These are phyloP conservation scores for Neodiprion lecontei DNA, from an alignment of 1,140 invertebrate species.

Conservation along the genomic window DNA sequence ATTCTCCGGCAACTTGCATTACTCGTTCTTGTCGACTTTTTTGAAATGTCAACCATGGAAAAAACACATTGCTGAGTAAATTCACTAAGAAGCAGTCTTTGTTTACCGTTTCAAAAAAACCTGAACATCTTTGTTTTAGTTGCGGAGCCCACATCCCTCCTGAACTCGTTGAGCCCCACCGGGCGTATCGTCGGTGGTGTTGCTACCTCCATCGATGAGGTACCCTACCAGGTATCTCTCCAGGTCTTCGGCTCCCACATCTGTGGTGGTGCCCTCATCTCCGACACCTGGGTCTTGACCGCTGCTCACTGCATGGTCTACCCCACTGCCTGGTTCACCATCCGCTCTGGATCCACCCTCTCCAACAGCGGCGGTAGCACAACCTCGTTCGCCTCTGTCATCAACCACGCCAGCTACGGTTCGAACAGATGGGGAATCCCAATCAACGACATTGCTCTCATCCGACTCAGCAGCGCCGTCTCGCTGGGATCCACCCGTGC, in stretches of 20 bases:
- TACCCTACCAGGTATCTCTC: slow-evolving; percentile 69
- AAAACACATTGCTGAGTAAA: no score
- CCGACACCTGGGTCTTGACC: slow-evolving; percentile 65
- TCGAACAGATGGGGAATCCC: slow-evolving; percentile 27
- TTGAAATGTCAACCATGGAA: no score
- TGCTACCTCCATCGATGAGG: slow-evolving; percentile 63
- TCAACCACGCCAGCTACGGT: slow-evolving; percentile 35
- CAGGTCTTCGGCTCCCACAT: slow-evolving; percentile 59
- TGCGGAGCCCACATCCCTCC: background rate
- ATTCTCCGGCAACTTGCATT: no score
- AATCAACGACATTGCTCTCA: slow-evolving; percentile 37
- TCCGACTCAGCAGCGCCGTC: slow-evolving; percentile 28
- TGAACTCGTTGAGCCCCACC: slow-evolving; percentile 6
- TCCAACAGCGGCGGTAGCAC: background rate
- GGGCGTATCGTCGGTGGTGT: slow-evolving; percentile 70
- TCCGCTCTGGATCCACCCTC: slow-evolving; percentile 10
- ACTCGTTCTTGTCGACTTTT: no score
- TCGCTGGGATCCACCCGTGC: slow-evolving; percentile 30
- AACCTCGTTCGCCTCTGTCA: slow-evolving; percentile 16
- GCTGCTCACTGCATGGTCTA: slow-evolving; percentile 71
- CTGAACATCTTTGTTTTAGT: background rate
- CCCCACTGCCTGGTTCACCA: slow-evolving; percentile 23
- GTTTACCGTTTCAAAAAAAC: no score
- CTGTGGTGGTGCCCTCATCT: slow-evolving; percentile 72
- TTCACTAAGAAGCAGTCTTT: no score